phyloP scores from a whole-genome alignment of 2,797 vertebrate genomes.

The Pangasius mekongensis region DNA sequence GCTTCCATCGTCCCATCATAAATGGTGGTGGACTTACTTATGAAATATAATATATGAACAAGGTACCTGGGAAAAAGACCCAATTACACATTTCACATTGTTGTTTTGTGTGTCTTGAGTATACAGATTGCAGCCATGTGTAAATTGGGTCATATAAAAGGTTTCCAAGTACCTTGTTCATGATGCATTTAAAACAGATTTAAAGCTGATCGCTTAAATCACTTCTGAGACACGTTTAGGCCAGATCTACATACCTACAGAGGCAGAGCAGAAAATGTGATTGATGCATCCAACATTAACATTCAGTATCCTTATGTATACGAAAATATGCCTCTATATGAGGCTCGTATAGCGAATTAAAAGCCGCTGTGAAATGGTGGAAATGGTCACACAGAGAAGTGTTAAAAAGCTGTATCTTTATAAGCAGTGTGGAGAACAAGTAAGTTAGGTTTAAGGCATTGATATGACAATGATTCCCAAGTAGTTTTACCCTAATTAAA shows the following conservation, averaged over 20 bases:
- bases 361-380: background rate
- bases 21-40: background rate
- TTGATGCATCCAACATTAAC: background rate
- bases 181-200: slow-evolving; percentile 11
- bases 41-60: background rate
- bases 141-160: background rate
- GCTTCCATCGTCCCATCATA: background rate
- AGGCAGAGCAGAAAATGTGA: background rate
- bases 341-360: background rate
- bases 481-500: slow-evolving; percentile 3
- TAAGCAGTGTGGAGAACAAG: background rate
- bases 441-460: background rate
- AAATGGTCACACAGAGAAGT: background rate
- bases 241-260: background rate
- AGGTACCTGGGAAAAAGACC: background rate
- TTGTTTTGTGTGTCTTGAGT: background rate
- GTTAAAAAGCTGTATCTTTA: background rate
- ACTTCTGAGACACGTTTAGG: background rate
- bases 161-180: background rate
- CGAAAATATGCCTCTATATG: background rate
- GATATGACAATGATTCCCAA: background rate
- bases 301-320: background rate
- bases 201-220: background rate
- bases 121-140: background rate
- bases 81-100: background rate